A percentile compares a stretch with the other conserved stretches of the same genome.
Conservation (phyloP, 1,140 invertebrate species). For the Augochlora pura region DNA sequence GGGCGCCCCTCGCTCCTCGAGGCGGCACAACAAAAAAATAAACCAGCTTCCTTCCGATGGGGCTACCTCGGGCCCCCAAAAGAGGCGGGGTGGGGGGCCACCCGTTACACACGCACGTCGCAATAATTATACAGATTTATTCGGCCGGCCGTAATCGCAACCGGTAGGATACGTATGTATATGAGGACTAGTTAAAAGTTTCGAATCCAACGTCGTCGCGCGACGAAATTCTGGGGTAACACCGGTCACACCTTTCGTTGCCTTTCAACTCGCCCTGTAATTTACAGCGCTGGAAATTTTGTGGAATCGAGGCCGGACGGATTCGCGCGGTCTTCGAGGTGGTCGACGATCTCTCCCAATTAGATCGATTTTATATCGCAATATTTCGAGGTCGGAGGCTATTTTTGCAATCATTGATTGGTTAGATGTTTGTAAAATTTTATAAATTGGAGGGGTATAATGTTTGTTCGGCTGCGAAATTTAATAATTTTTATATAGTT, state of each 20-base stretch:
- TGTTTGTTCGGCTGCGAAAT: too few relatives aligned
- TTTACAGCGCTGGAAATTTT: conserved; percentile 33
- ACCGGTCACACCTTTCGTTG: conserved; percentile 63
- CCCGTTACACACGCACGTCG: conserved; percentile 58
- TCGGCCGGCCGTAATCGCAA: conserved; percentile 54
- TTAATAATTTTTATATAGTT: too few relatives aligned
- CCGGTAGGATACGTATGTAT: conserved; percentile 46
- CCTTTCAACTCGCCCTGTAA: conserved; percentile 53
- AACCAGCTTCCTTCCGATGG: conserved; percentile 78
- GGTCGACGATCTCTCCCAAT: neutral
- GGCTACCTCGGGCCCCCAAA: conserved; percentile 61
- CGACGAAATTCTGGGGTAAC: conserved; percentile 33
- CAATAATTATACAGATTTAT: conserved; percentile 73
- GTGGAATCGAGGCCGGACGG: neutral
- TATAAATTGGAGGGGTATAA: too few relatives aligned
- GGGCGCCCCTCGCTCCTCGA: conserved; percentile 68
- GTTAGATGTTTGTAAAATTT: too few relatives aligned
- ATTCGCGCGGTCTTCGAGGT: neutral
- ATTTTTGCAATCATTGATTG: too few relatives aligned
- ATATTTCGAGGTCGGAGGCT: too few relatives aligned
- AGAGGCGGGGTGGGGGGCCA: conserved; percentile 38
- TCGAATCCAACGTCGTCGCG: conserved; percentile 48
- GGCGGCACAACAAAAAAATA: conserved; percentile 74
- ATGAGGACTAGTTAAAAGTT: conserved; percentile 58
- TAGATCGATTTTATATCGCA: too few relatives aligned